These are phyloP conservation scores for Astropecten irregularis DNA, from an alignment of 53 echinoderm and acorn worm species.

Conservation along the genomic window DNA sequence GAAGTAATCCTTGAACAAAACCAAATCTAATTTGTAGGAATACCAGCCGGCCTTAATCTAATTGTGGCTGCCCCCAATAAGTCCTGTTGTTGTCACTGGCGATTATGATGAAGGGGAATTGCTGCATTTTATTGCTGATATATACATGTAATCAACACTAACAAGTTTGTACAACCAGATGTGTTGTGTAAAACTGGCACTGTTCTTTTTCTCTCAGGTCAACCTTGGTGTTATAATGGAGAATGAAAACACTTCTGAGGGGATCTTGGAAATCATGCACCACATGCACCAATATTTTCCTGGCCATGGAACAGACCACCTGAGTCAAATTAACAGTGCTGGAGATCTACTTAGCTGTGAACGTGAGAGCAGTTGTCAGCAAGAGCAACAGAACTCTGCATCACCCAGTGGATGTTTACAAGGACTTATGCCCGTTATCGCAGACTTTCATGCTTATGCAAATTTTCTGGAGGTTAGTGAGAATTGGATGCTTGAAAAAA, in stretches of 20 bases:
- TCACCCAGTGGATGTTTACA: constrained; percentile 61
- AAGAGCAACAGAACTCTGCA: constrained; percentile 59
- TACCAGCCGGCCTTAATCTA: too few species aligned
- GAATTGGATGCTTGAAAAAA: constrained; percentile 9
- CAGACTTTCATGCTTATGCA: constrained; percentile 72
- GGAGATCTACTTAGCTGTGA: constrained; percentile 74
- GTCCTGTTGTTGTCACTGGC: too few species aligned
- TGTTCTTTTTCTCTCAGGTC: constrained; percentile 12
- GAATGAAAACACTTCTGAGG: constrained; percentile 59
- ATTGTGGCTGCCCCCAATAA: too few species aligned
- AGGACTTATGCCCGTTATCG: constrained; percentile 69
- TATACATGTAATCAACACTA: too few species aligned
- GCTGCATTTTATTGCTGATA: too few species aligned
- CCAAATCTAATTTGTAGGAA: too few species aligned
- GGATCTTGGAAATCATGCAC: constrained; percentile 61
- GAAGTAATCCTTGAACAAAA: too few species aligned
- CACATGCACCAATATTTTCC: constrained; percentile 72
- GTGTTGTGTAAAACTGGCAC: too few species aligned
- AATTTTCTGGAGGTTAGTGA: constrained; percentile 68
- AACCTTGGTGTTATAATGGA: constrained; percentile 63
- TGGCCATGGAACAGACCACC: constrained; percentile 48
- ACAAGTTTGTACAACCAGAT: too few species aligned
- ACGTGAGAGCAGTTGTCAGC: constrained; percentile 54
- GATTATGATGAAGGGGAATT: too few species aligned
- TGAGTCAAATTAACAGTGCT: constrained; percentile 54